Conservation (phyloP, 2,888 invertebrate genomes). For the Drosophila affinis region DNA sequence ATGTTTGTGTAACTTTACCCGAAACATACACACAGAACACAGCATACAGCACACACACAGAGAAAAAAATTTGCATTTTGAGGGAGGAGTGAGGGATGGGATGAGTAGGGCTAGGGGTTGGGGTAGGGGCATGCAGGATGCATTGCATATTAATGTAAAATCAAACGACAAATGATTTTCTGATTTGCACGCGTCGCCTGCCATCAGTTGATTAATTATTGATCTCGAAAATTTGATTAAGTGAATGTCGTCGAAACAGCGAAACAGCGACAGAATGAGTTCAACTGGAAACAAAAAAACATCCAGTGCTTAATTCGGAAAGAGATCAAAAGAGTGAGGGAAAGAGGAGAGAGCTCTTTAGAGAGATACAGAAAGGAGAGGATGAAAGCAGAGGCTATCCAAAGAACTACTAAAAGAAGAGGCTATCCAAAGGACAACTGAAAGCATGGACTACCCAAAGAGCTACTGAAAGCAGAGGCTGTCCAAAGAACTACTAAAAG, state of each 20-base stretch:
- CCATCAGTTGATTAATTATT: conserved; percentile 73
- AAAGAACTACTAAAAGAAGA: not conserved
- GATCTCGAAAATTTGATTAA: conserved; percentile 65
- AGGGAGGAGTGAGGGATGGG: conserved; percentile 25
- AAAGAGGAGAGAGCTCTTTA: not conserved
- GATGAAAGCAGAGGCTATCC: too few relatives aligned
- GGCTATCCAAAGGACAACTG: rapidly evolving
- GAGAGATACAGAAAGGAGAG: too few relatives aligned
- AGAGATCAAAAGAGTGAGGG: conserved; percentile 11
- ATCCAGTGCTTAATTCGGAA: conserved; percentile 19
- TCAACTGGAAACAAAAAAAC: conserved; percentile 35
- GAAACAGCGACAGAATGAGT: conserved; percentile 24
- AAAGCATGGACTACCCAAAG: not conserved
- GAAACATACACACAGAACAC: conserved; percentile 12
- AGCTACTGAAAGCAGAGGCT: not conserved
- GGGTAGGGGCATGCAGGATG: not conserved
- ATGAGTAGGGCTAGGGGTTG: not conserved
- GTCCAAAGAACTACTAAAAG: too few relatives aligned
- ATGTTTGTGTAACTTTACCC: conserved; percentile 50
- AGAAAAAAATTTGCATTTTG: conserved; percentile 40
- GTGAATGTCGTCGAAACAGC: conserved; percentile 19
- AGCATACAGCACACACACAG: too few relatives aligned
- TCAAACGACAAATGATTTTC: conserved; percentile 64
- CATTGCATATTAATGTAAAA: conserved; percentile 34
- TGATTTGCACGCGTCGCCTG: conserved; percentile 34